phyloP scores from a whole-genome alignment of 2,888 invertebrate species.

The Argynnis bischoffii region DNA sequence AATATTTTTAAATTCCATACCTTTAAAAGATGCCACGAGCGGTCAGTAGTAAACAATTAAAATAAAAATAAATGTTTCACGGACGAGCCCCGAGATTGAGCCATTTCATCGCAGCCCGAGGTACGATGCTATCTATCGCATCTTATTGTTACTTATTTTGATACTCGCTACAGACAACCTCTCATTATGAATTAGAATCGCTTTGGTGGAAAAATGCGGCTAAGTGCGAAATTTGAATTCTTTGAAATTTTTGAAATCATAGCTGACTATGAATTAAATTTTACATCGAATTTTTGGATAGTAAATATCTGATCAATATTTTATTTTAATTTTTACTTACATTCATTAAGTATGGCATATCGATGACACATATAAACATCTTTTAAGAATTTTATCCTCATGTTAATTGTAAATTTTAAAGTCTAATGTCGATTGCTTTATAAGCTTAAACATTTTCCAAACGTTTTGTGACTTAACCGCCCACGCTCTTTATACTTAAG shows the following conservation, averaged over 20 bases:
- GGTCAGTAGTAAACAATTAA: constrained; percentile 17
- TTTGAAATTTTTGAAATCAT: neutral
- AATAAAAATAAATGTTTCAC: constrained; percentile 12
- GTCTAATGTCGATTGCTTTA: constrained; percentile 27
- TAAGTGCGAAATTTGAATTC: constrained; percentile 42
- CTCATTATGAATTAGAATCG: constrained; percentile 74
- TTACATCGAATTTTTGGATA: neutral
- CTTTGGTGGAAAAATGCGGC: constrained; percentile 48
- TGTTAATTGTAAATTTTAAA: constrained; percentile 16
- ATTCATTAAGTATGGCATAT: too few relatives aligned
- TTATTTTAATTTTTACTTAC: too few relatives aligned
- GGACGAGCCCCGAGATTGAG: constrained; percentile 56
- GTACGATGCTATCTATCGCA: constrained; percentile 61
- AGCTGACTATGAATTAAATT: neutral
- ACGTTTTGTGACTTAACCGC: constrained; percentile 34
- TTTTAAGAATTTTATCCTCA: constrained; percentile 10
- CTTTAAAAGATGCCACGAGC: neutral
- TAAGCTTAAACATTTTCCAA: constrained; percentile 32
- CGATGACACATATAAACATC: neutral
- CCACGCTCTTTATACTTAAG: constrained; percentile 35
- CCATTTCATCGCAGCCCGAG: constrained; percentile 68
- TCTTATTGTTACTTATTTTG: constrained; percentile 58
- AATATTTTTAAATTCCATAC: neutral
- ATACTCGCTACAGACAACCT: constrained; percentile 53
- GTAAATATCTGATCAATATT: too few relatives aligned